phyloP scores from a whole-genome alignment of 2,113 vertebrate species.

The Larimichthys polyactis region DNA sequence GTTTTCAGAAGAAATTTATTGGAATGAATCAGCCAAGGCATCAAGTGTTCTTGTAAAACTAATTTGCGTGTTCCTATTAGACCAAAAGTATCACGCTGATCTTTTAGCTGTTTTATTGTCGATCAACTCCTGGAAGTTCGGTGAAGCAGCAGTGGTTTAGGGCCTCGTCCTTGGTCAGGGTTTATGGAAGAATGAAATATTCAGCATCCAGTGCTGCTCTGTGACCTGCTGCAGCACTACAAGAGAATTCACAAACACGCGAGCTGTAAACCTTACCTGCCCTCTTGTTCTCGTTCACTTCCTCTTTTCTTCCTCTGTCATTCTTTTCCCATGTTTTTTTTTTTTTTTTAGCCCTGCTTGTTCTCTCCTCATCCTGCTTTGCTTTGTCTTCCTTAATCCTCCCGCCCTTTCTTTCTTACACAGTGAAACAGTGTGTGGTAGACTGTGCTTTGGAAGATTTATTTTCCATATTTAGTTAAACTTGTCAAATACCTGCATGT shows the following conservation, averaged over 20 bases:
- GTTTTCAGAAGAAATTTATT: not conserved
- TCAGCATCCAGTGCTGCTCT: constrained; percentile 35
- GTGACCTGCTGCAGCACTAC: constrained; percentile 34
- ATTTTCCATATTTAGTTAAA: constrained; percentile 25
- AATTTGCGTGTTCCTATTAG: not conserved
- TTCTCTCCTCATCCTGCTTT: not conserved
- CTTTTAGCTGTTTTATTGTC: not conserved
- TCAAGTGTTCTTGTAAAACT: not conserved
- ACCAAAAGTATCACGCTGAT: not conserved
- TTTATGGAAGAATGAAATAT: constrained; percentile 60
- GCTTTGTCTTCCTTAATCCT: not conserved
- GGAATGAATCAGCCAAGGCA: not conserved
- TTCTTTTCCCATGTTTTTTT: constrained; percentile 1
- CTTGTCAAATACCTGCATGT: constrained; percentile 32
- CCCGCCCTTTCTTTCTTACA: not conserved
- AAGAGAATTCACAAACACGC: constrained; percentile 46
- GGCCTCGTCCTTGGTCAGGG: constrained; percentile 52
- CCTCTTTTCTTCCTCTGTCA: not conserved
- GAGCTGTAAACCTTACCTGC: constrained; percentile 31
- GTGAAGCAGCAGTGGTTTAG: constrained; percentile 23
- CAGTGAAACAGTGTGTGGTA: not conserved
- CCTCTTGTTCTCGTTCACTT: not conserved
- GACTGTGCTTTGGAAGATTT: constrained; percentile 24
- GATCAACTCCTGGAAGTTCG: not conserved
- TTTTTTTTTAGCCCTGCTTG: not conserved